Percentiles rank a stretch among this genome's conserved stretches.
Conservation (phyloP, 1,140 invertebrate species). For the Globodera rostochiensis region DNA sequence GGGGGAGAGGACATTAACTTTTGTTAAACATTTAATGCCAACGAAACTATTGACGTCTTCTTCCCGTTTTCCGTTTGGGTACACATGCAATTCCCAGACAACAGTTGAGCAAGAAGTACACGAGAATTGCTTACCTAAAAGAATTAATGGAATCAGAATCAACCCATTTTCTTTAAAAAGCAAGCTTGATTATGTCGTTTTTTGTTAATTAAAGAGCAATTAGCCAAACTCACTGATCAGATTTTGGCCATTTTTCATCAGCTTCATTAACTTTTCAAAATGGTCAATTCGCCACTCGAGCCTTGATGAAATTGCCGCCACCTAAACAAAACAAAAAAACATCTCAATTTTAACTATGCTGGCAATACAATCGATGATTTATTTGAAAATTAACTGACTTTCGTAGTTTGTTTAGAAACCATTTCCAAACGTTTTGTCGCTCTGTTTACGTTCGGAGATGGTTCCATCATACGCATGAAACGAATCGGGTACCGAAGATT, state of each 20-base stretch:
- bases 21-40: constrained; percentile 2
- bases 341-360: not conserved
- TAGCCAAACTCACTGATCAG: constrained; percentile 41
- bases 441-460: constrained; percentile 10
- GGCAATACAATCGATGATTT: not conserved
- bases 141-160: not conserved
- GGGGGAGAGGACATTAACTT: not conserved
- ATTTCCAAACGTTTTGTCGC: constrained; percentile 24
- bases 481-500: constrained; percentile 26
- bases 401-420: constrained; percentile 32
- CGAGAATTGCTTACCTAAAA: constrained; percentile 39
- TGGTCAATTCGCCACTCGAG: constrained; percentile 47
- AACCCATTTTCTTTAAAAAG: too few species aligned
- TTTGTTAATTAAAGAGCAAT: constrained; percentile 10
- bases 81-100: constrained; percentile 62
- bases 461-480: constrained; percentile 29
- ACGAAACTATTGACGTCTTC: constrained; percentile 48
- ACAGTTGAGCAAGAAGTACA: constrained; percentile 52
- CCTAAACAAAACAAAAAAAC: constrained; percentile 13
- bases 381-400: not conserved
- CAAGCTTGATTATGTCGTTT: not conserved
- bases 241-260: constrained; percentile 62
- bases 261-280: constrained; percentile 61
- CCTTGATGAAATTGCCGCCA: constrained; percentile 41
- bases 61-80: constrained; percentile 64